A percentile compares a stretch with the other conserved stretches of the same genome.
phyloP scores from a whole-genome alignment of 2,888 invertebrate genomes.

The Zhuqinia jingwanae region DNA sequence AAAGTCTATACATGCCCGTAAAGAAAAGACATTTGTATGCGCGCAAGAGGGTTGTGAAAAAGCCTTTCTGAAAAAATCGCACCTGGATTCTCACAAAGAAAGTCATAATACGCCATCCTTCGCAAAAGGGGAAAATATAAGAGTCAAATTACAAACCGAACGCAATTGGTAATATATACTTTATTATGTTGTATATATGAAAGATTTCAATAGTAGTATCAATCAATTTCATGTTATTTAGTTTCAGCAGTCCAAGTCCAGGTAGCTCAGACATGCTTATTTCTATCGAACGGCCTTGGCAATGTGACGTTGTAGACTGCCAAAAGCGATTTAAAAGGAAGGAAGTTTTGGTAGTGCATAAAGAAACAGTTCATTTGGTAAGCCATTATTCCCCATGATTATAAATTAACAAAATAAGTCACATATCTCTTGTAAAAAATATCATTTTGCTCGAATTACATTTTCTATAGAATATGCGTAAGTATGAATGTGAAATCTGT shows the following conservation, averaged over 20 bases:
- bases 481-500: conserved; percentile 71
- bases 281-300: conserved; percentile 66
- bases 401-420: not conserved
- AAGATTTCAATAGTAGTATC: no score
- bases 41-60: conserved; percentile 56
- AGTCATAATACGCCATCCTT: conserved; percentile 73
- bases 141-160: no score
- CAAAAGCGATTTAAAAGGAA: conserved; percentile 67
- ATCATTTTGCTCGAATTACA: not conserved
- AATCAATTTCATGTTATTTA: no score
- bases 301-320: conserved; percentile 70
- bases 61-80: conserved; percentile 66
- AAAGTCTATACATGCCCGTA: conserved; percentile 65
- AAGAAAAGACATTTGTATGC: conserved; percentile 62
- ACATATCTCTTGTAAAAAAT: no score
- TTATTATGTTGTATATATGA: no score
- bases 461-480: not conserved
- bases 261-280: no score
- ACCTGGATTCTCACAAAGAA: conserved; percentile 67
- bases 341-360: conserved; percentile 29
- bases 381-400: not conserved
- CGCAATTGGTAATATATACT: no score
- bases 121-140: conserved; percentile 7
- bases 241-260: no score
- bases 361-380: conserved; percentile 44